These are phyloP conservation scores for Pammene aurita DNA, from an alignment of 2,888 invertebrate species.

Conservation along the genomic window DNA sequence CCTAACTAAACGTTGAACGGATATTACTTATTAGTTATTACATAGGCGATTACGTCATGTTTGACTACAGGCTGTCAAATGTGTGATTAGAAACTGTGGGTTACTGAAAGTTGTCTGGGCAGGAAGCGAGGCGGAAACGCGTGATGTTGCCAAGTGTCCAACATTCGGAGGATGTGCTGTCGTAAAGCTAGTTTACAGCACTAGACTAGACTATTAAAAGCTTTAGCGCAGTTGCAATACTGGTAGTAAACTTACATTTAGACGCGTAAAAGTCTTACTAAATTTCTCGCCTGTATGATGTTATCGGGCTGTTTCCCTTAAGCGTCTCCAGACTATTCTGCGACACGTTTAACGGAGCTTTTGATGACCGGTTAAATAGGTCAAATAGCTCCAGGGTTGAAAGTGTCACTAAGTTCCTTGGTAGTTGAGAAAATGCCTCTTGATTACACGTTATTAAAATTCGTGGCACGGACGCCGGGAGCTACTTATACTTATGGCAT, in stretches of 20 bases:
- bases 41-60: constrained; percentile 63
- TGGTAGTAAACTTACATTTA: not conserved
- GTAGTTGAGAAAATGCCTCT: constrained; percentile 17
- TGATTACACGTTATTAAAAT: constrained; percentile 47
- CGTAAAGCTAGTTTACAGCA: constrained; percentile 21
- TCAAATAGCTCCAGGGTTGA: not conserved
- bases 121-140: constrained; percentile 42
- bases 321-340: not conserved
- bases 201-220: not conserved
- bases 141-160: constrained; percentile 23
- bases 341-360: not conserved
- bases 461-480: constrained; percentile 53
- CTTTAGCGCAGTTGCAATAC: constrained; percentile 1
- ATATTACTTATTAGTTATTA: constrained; percentile 54
- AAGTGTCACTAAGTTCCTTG: constrained; percentile 8
- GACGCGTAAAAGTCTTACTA: not conserved
- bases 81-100: constrained; percentile 48
- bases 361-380: not conserved
- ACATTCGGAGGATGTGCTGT: constrained; percentile 29
- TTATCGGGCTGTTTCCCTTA: not conserved
- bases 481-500: constrained; percentile 49
- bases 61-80: constrained; percentile 55
- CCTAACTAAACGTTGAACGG: constrained; percentile 54
- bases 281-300: not conserved
- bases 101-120: constrained; percentile 56